A percentile compares a stretch with the other conserved stretches of the same genome.
These are phyloP conservation scores for Cataglyphis altisquamis DNA, from an alignment of 2,888 invertebrate species.

Conservation along the genomic window DNA sequence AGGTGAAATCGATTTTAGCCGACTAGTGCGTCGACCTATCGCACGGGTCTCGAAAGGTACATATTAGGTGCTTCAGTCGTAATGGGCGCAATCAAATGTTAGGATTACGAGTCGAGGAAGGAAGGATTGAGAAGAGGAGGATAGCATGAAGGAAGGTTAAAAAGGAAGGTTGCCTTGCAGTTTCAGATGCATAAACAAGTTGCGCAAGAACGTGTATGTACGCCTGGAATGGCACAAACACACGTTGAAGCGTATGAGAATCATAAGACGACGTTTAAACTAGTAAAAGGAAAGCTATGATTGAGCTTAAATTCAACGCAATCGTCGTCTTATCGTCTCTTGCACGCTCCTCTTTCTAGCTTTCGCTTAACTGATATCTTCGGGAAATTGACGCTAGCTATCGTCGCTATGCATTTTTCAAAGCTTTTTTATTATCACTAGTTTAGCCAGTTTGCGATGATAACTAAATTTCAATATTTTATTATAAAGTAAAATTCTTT, in stretches of 20 bases:
- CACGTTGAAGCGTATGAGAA: slow-evolving; percentile 16
- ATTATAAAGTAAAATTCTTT: neutral
- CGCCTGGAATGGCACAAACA: slow-evolving; percentile 47
- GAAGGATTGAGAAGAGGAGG: slow-evolving; percentile 25
- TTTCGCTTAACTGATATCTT: neutral
- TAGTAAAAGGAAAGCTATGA: slow-evolving; percentile 17
- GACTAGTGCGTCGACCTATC: slow-evolving; percentile 72
- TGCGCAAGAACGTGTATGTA: slow-evolving; percentile 53
- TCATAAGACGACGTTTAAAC: neutral
- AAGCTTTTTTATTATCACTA: slow-evolving; percentile 16
- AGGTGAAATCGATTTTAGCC: slow-evolving; percentile 73
- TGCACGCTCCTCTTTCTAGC: neutral
- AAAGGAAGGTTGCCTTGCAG: slow-evolving; percentile 52
- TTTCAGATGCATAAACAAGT: slow-evolving; percentile 71
- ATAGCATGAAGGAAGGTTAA: slow-evolving; percentile 22
- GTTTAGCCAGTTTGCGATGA: neutral
- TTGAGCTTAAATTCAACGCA: neutral
- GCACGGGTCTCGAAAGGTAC: slow-evolving; percentile 77
- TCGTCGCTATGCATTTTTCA: neutral
- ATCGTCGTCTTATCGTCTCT: neutral
- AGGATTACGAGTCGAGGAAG: slow-evolving; percentile 75
- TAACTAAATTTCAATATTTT: neutral
- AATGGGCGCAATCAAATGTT: slow-evolving; percentile 82
- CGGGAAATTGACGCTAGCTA: neutral
- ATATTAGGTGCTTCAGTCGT: slow-evolving; percentile 78